These are phyloP conservation scores for Willowsia nigromaculata DNA, from an alignment of 2,888 invertebrate species.

Conservation along the genomic window DNA sequence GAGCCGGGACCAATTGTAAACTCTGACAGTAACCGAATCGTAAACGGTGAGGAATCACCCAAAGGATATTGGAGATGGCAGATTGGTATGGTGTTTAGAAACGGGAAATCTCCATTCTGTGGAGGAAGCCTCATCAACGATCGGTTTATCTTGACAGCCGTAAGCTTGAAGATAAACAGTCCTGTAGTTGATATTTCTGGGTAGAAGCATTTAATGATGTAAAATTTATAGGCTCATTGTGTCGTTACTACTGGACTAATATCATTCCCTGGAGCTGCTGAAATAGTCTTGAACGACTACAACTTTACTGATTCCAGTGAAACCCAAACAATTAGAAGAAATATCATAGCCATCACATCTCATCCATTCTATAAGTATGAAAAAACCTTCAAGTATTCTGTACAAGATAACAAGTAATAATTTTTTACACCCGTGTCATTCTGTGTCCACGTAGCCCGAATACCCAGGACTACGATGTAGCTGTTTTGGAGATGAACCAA, in stretches of 20 bases:
- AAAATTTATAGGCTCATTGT: conserved; percentile 40
- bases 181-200: too few relatives aligned
- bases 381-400: background rate
- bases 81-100: conserved; percentile 67
- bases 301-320: conserved; percentile 70
- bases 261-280: conserved; percentile 70
- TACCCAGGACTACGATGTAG: conserved; percentile 76
- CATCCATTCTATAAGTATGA: conserved; percentile 78
- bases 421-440: too few relatives aligned
- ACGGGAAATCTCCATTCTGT: conserved; percentile 73
- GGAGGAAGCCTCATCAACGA: conserved; percentile 74
- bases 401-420: background rate
- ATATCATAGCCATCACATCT: conserved; percentile 62
- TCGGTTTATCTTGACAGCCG: conserved; percentile 68
- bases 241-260: conserved; percentile 64
- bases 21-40: conserved; percentile 62
- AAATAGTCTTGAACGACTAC: conserved; percentile 76
- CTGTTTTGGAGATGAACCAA: conserved; percentile 72
- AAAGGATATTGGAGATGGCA: conserved; percentile 77
- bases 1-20: conserved; percentile 66
- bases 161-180: too few relatives aligned
- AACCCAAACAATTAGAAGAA: conserved; percentile 68
- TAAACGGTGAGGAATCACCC: conserved; percentile 72
- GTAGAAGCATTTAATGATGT: too few relatives aligned
- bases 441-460: conserved; percentile 50